These are phyloP conservation scores for Drosophila infuscata DNA, from an alignment of 2,888 invertebrate species.

Conservation along the genomic window DNA sequence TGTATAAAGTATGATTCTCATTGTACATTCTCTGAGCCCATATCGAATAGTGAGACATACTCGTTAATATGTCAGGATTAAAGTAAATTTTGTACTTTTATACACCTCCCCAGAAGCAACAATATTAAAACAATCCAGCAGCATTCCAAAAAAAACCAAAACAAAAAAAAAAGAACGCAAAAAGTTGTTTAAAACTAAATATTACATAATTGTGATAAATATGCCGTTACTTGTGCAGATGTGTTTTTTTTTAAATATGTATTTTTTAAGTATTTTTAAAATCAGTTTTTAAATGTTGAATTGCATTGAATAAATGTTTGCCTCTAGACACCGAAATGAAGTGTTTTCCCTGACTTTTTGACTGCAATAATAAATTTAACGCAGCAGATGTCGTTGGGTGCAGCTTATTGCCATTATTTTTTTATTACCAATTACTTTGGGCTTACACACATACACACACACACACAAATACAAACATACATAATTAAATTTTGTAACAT, in stretches of 20 bases:
- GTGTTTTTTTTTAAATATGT: conserved; percentile 58
- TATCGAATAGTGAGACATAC: conserved; percentile 26
- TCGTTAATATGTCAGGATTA: conserved; percentile 24
- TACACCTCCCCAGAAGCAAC: conserved; percentile 39
- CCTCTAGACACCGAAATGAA: conserved; percentile 40
- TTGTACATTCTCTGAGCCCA: conserved; percentile 24
- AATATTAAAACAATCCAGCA: conserved; percentile 51
- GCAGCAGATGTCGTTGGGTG: conserved; percentile 1
- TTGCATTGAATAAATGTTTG: conserved; percentile 78
- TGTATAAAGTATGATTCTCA: conserved; percentile 24
- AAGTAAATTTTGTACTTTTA: conserved; percentile 75
- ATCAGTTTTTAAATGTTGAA: conserved; percentile 75
- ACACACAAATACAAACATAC: conserved; percentile 22
- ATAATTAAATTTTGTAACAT: conserved; percentile 44
- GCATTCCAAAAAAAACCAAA: conserved; percentile 67
- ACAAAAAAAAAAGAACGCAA: conserved; percentile 3
- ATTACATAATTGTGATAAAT: conserved; percentile 74
- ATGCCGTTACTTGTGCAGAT: conserved; percentile 70
- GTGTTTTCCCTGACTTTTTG: conserved; percentile 23
- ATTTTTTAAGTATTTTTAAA: conserved; percentile 69
- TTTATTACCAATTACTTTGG: conserved; percentile 67
- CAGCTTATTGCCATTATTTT: conserved; percentile 28
- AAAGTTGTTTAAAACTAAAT: conserved; percentile 71
- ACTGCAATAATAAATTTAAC: conserved; percentile 7
- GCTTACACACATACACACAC: conserved; percentile 44